Base-by-base conservation (phyloP, 1,140 invertebrate genomes). In the Schlechtendalia chinensis region DNA sequence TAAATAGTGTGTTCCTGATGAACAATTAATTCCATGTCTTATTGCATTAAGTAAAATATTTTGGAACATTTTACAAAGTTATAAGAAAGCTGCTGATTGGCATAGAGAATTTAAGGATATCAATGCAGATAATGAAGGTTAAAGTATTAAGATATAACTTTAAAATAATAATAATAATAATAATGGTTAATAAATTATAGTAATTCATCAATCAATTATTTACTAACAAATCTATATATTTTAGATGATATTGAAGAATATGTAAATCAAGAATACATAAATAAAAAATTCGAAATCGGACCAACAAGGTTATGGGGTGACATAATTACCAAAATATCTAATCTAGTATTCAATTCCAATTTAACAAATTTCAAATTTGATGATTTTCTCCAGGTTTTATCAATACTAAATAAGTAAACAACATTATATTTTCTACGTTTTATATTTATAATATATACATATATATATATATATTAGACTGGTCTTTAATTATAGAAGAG, bases 291-390 rank as follows among this genome's bases (percentile, higher is more conserved):
- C 80, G 91, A 95, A 83, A 92, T 93, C 82, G 96, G 96, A 14
- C 87, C 95, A 74, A 87, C 90, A 2, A 89, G 94, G 82, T 91
- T 98, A 71, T 98, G 96, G 96, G 92, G 95, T 82, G 97, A 98
- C 83, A 92, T 98, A 0, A 94, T 98, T 85, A 92, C 92, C 5
- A 97, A 98, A 88, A 92, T 98, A 8, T 92, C 91, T 4, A 89
- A 89, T 39, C 93, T 94, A 83, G 86, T 96, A 22, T 88, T 92
- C 22, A 91, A 90, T 59, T 91, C 91, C 5, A 91, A 95, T 83
- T 85, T 96, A n/a, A 90, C 91, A 4, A 88, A 90, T 71, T 95
- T 94, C 84, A 96, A 96, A 83, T 96, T 98, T 85, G 96, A 98
- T 83, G 95, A 98, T 82, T 98, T 98, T 84, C 93, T 98, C 56